Base-by-base conservation (phyloP, 1,140 invertebrate genomes). In the Atta cephalotes region DNA sequence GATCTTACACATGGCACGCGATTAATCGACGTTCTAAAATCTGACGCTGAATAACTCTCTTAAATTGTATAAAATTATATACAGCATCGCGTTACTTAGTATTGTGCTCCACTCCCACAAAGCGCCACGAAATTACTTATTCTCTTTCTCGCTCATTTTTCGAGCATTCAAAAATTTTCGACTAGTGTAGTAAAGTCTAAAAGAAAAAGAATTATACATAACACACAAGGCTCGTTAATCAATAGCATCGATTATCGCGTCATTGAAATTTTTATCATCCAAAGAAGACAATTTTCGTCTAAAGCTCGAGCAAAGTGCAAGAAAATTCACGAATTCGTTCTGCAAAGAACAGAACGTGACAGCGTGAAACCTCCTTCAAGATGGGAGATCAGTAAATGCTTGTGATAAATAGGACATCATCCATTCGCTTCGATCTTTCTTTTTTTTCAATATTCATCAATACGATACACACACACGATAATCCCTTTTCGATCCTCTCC, bases 61-160 rank as follows among this genome's bases (percentile, higher is more conserved):
- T 90, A 92, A 86, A 71, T 88, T 53, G 87, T 93, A 93, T 88
- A 93, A 92, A 93, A 92, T 91, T 93, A 92, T 93, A 60, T 92
- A 93, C 92, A 93, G 81, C 78, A 84, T 88, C 85, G 56, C 78
- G 62, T 85, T 79, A 78, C 76, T 86, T 35, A 77, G 31, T 86
- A 88, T 87, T 90, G 85, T 88, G 89, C 80, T 87, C 62, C 56
- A n/a, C 77, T 72, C 31, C 58, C 76, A 85, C 18, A 80, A 76
- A 88, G 56, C 65, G 74, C 35, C 21, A 56, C 60, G 35, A 71
- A 21, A 49, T 53, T 63, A 16, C 7, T 25, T 49, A 56, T 81
- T 65, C 45, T 21, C 21, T 65, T 80, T 62, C 21, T 4, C 14
- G 63, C 60, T 60, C 31, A 10, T 53, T 63, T 72, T n/a, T 49